phyloP scores from a whole-genome alignment of 2,113 vertebrate species.

The Raja brachyura region DNA sequence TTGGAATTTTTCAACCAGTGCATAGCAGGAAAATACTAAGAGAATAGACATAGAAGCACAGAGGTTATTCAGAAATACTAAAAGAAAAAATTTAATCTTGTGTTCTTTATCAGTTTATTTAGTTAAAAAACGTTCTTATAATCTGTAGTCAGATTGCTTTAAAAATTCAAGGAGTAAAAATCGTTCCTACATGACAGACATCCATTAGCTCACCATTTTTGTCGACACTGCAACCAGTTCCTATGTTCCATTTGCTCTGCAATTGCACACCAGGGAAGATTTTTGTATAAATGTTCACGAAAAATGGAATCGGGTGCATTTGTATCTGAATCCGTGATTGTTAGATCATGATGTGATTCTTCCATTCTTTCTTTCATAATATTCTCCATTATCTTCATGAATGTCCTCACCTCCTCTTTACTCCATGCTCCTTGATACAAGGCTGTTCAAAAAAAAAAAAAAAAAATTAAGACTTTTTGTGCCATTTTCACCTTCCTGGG shows the following conservation, averaged over 20 bases:
- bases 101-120: neutral
- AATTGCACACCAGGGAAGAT: slow-evolving; percentile 58
- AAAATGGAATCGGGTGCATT: slow-evolving; percentile 41
- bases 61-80: neutral
- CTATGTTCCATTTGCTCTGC: slow-evolving; percentile 56
- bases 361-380: slow-evolving; percentile 43
- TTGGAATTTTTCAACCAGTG: neutral
- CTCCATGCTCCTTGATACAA: slow-evolving; percentile 56
- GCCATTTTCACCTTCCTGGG: neutral
- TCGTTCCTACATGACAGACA: no score
- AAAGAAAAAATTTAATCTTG: neutral
- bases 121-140: no score
- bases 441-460: slow-evolving; percentile 3
- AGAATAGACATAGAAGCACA: no score
- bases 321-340: neutral
- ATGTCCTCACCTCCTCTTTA: slow-evolving; percentile 48
- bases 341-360: neutral
- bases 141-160: neutral
- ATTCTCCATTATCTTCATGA: slow-evolving; percentile 53
- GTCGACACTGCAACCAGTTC: slow-evolving; percentile 62
- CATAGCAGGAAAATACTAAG: neutral
- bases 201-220: slow-evolving; percentile 57
- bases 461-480: neutral
- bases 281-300: slow-evolving; percentile 46
- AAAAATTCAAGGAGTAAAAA: neutral